Percentiles rank a stretch among this genome's conserved stretches.
Conservation (phyloP, 2,797 vertebrate genomes). For the Spea hammondii region DNA sequence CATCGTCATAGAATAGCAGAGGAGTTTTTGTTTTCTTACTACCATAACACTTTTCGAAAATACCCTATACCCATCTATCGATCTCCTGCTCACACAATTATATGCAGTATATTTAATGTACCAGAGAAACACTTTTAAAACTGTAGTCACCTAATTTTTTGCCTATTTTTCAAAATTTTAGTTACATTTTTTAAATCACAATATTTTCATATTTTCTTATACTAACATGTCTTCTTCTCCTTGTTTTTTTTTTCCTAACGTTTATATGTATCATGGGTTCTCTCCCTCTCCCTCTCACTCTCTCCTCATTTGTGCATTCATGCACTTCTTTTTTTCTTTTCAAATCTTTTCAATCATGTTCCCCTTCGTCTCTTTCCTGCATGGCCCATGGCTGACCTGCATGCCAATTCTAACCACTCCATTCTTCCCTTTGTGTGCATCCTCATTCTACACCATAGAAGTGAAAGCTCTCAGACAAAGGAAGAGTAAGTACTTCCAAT, state of each 20-base stretch:
- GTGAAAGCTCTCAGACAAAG: constrained; percentile 70
- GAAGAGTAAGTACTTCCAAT: constrained; percentile 71
- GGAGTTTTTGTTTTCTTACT: no score
- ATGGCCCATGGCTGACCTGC: constrained; percentile 53
- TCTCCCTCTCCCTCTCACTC: constrained; percentile 50
- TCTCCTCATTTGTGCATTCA: constrained; percentile 35
- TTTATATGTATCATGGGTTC: constrained; percentile 31
- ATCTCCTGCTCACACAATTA: no score
- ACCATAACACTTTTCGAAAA: no score
- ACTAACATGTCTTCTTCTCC: neutral
- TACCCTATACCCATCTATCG: no score
- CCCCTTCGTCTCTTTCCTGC: constrained; percentile 57
- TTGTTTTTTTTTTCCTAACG: neutral
- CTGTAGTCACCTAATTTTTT: no score
- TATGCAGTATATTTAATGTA: no score
- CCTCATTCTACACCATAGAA: constrained; percentile 62
- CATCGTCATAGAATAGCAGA: no score
- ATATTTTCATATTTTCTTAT: neutral
- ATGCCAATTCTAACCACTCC: constrained; percentile 37
- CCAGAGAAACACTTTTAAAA: no score
- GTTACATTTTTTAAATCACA: no score
- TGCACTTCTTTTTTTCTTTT: constrained; percentile 44
- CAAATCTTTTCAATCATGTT: constrained; percentile 56
- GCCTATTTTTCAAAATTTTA: no score
- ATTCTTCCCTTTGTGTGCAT: constrained; percentile 45